phyloP scores from a whole-genome alignment of 2,888 invertebrate genomes.

The Limenitis camilla region DNA sequence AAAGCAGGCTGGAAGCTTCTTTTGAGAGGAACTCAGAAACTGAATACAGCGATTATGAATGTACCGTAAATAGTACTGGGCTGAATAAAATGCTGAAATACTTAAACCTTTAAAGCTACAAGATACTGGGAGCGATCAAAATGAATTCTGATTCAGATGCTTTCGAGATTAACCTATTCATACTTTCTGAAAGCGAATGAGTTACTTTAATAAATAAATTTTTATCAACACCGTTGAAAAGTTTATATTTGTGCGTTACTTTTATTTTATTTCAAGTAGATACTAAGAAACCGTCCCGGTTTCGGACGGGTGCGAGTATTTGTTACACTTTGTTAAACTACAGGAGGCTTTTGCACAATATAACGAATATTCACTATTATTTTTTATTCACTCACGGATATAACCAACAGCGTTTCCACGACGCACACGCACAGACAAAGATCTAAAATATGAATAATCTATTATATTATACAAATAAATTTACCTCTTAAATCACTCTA shows the following conservation, averaged over 20 bases:
- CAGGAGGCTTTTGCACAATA: no score
- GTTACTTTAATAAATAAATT: background rate
- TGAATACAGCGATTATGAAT: constrained; percentile 15
- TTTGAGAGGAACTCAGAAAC: constrained; percentile 13
- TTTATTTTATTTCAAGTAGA: background rate
- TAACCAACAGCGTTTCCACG: no score
- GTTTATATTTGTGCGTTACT: background rate
- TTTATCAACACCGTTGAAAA: background rate
- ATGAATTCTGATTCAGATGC: constrained; percentile 13
- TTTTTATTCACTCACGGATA: no score
- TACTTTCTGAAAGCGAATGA: constrained; percentile 7
- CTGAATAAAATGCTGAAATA: constrained; percentile 19
- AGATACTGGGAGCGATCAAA: constrained; percentile 15
- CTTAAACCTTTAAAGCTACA: constrained; percentile 17
- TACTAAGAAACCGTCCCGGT: no score
- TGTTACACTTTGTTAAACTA: no score
- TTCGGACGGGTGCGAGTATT: no score
- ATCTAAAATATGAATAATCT: no score
- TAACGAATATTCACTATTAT: no score
- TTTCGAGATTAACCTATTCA: constrained; percentile 16
- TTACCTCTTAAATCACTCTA: no score
- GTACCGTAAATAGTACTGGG: constrained; percentile 14
- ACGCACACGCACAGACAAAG: no score
- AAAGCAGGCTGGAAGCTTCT: constrained; percentile 10
- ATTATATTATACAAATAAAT: no score